Evolutionary conservation across 2,888 invertebrate genomes (phyloP), one percentile per base, ranked within the genome.

Genomic region (Artemia sinica): DNA sequence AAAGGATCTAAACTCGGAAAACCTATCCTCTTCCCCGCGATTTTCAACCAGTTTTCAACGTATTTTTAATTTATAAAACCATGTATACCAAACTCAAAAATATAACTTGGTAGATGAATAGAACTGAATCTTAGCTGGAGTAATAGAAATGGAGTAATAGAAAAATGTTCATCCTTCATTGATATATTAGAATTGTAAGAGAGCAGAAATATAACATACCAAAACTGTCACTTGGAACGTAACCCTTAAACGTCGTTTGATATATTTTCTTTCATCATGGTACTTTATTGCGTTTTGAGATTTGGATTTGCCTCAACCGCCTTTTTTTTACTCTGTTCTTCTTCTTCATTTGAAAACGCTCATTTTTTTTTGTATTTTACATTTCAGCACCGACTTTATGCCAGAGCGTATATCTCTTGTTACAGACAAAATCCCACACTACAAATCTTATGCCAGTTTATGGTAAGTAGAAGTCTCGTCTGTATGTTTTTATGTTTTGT

Each of bases 361-460:
- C 10, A 13, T 11, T 68, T 18, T 11, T 68, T 18, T 14, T 48
- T 67, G 71, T 67, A 41, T 68, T 71, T 75, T 73, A 72, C 72
- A 73, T 83, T 84, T 74, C 80, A 91, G 91, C 73, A 82, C 83
- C 65, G 95, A 96, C 75, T 80, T 87, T 67, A 89, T 92, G 81
- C 90, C 96, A 1, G 81, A 84, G 72, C 96, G 96, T 76, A 88
- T 97, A 72, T 85, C 89, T 66, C 79, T 85, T 50, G 95, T 96
- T 2, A 85, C 87, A 5, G 86, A 89, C 74, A 73, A 76, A 5
- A 81, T 95, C n/a, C 84, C 84, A 52, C 88, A 91, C 76, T 84
- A 93, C 52, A 97, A 97, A 91, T 78, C 80, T 96, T 48, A 93
- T 98, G 91, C 98, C 98, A 11, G 86, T 86, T 0, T 97, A 94